phyloP scores from a whole-genome alignment of 2,797 vertebrate genomes.

The Liparis tanakae region DNA sequence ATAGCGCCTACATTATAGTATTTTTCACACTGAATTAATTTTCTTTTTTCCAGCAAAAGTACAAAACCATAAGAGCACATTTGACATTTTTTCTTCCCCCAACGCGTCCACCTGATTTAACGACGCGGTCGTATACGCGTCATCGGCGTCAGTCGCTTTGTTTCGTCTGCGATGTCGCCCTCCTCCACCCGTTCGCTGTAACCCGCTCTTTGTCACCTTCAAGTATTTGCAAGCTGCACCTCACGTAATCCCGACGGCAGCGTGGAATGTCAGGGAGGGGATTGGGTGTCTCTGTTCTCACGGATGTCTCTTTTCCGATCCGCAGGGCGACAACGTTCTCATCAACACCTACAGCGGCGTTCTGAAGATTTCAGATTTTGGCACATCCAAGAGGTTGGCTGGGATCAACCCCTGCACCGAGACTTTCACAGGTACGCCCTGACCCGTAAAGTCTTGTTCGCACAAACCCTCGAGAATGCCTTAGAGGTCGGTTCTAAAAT shows the following conservation, averaged over 20 bases:
- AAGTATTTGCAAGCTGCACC: constrained; percentile 2
- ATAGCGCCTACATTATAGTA: too few relatives aligned
- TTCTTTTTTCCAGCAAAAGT: too few relatives aligned
- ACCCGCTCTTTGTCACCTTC: constrained; percentile 30
- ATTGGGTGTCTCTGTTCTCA: constrained; percentile 34
- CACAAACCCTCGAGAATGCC: background rate
- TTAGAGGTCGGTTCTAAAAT: background rate
- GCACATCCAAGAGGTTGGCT: constrained; percentile 96
- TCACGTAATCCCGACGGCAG: background rate
- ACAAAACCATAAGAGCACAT: too few relatives aligned
- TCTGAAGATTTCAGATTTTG: constrained; percentile 98
- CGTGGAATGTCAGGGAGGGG: background rate
- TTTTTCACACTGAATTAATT: too few relatives aligned
- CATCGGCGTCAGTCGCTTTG: constrained; percentile 59
- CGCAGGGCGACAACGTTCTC: constrained; percentile 96
- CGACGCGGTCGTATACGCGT: constrained; percentile 40
- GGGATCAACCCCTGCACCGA: constrained; percentile 98
- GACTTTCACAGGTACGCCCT: constrained; percentile 93
- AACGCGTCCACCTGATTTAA: constrained; percentile 43
- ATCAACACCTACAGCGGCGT: constrained; percentile 99
- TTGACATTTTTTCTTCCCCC: too few relatives aligned
- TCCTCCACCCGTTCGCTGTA: constrained; percentile 17
- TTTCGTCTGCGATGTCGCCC: constrained; percentile 32
- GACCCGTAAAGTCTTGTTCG: background rate
- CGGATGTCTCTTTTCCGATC: constrained; percentile 17